Conservation (phyloP, 2,888 invertebrate species). For the Pilophorus perplexus region DNA sequence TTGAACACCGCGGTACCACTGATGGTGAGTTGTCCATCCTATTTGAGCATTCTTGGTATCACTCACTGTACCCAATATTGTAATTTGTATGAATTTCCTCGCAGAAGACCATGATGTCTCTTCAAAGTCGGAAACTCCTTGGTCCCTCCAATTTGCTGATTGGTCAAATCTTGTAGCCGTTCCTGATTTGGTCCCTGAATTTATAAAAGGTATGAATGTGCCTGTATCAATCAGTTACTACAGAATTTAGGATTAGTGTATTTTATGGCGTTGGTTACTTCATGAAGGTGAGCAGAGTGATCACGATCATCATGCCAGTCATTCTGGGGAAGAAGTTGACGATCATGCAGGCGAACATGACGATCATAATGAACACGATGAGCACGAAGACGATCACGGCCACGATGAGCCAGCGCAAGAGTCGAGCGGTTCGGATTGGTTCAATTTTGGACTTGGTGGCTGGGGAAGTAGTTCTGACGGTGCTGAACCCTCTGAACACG, state of each 20-base stretch:
- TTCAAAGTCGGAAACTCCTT: slow-evolving; percentile 48
- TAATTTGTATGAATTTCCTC: too few species aligned
- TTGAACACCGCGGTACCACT: slow-evolving; percentile 73
- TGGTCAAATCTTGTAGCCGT: slow-evolving; percentile 55
- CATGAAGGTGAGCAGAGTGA: slow-evolving; percentile 30
- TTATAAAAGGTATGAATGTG: slow-evolving; percentile 27
- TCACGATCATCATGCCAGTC: slow-evolving; percentile 47
- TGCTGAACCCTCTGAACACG: slow-evolving; percentile 12
- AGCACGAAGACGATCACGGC: slow-evolving; percentile 47
- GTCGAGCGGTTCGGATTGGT: slow-evolving; percentile 48
- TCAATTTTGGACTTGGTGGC: slow-evolving; percentile 20
- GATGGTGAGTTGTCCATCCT: slow-evolving; percentile 60
- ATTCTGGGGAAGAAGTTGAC: slow-evolving; percentile 47
- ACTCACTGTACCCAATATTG: too few species aligned
- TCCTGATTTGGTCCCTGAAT: slow-evolving; percentile 30
- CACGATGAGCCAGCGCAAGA: slow-evolving; percentile 50
- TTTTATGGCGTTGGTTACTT: neutral
- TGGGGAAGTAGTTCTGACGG: slow-evolving; percentile 23
- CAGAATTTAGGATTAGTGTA: neutral
- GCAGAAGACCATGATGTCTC: too few species aligned
- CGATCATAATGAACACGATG: slow-evolving; percentile 51
- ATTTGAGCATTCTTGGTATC: too few species aligned
- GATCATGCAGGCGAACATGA: slow-evolving; percentile 46
- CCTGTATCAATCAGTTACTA: neutral
- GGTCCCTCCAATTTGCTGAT: slow-evolving; percentile 54